Evolutionary conservation across 2,888 invertebrate genomes (phyloP), one percentile per base, ranked within the genome.

Genomic region (Osedax frankpressi): DNA sequence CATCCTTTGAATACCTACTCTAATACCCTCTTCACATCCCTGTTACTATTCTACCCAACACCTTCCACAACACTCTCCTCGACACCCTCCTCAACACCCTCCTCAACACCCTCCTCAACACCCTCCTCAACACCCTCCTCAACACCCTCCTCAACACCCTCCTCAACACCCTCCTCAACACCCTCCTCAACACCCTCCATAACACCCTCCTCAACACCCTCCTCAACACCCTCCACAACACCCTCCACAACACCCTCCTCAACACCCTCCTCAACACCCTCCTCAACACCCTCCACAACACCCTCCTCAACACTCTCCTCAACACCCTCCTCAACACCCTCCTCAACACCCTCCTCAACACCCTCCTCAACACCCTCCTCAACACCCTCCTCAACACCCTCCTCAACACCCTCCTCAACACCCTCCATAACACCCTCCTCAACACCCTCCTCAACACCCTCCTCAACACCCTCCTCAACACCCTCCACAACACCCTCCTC

Each of bases 11-110:
- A n/a, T n/a, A n/a, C n/a, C n/a, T n/a, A n/a, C 28, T 19, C 3
- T 26, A 25, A 72, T 28, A 6, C 6, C 25, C 71, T 25, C 24
- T 70, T 70, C 24, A n/a, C 11, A 71, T 70, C n/a, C 26, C 70
- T 14, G 71, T 19, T 25, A 3, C 70, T 70, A 28, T 70, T 25
- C 28, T 14, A 11, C 25, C 28, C 19, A 28, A 3, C 6, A 28
- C 70, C n/a, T 6, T 11, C 70, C 70, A 65, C 24, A 14, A 65
- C 65, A 11, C 65, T n/a, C n/a, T n/a, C n/a, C n/a, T n/a, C n/a
- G n/a, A n/a, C n/a, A n/a, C n/a, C n/a, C n/a, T n/a, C n/a, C n/a
- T n/a, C n/a, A n/a, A n/a, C n/a, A n/a, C n/a, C n/a, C n/a, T n/a
- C 28, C 19, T 3, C n/a, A 25, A 72, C 72, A 6, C 6, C 25